These are phyloP conservation scores for Hybognathus amarus DNA, from an alignment of 2,797 vertebrate species.

Conservation along the genomic window DNA sequence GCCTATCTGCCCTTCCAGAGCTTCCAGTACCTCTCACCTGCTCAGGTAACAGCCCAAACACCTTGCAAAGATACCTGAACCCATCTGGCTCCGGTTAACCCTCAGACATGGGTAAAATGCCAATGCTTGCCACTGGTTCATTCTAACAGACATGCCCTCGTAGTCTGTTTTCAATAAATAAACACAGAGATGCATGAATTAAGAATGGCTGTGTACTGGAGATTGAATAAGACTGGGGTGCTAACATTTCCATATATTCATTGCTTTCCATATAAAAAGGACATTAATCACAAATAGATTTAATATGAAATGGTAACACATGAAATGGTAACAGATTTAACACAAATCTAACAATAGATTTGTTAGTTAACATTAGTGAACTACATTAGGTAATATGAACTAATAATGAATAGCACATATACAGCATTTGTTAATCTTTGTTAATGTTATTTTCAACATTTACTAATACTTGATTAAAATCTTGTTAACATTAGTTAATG, in stretches of 20 bases:
- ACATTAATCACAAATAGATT: neutral
- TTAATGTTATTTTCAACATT: too few species aligned
- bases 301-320: neutral
- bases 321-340: too few species aligned
- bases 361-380: too few species aligned
- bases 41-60: constrained; percentile 82
- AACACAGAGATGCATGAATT: constrained; percentile 65
- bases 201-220: constrained; percentile 50
- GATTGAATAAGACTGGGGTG: constrained; percentile 27
- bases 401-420: too few species aligned
- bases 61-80: constrained; percentile 71
- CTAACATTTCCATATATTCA: neutral
- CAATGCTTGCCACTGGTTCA: constrained; percentile 57
- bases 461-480: too few species aligned
- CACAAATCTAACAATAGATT: too few species aligned
- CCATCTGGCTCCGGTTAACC: constrained; percentile 48
- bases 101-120: constrained; percentile 44
- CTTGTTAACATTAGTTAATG: too few species aligned
- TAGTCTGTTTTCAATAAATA: constrained; percentile 66
- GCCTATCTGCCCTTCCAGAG: constrained; percentile 79
- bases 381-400: too few species aligned
- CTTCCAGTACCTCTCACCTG: constrained; percentile 82
- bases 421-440: too few species aligned
- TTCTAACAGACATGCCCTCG: constrained; percentile 55
- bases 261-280: neutral